These are phyloP conservation scores for Hartigia nigra DNA, from an alignment of 2,888 invertebrate species.

Conservation along the genomic window DNA sequence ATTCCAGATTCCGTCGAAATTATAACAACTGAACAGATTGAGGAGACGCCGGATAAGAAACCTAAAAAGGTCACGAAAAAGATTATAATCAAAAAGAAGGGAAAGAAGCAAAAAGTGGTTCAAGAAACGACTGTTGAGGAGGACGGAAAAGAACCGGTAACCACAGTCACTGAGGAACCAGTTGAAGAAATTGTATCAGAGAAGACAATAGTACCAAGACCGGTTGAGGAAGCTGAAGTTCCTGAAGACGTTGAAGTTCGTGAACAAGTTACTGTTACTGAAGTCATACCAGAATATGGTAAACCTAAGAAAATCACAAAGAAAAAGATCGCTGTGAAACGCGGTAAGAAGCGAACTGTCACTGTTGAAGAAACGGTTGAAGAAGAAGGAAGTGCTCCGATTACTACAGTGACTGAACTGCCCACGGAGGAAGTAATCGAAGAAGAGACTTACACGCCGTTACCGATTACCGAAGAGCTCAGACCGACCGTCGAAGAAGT, in stretches of 20 bases:
- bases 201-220: constrained; percentile 27
- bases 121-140: constrained; percentile 53
- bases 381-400: constrained; percentile 19
- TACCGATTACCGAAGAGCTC: constrained; percentile 40
- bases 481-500: constrained; percentile 50
- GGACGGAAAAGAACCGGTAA: constrained; percentile 44
- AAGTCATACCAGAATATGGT: constrained; percentile 38
- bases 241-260: constrained; percentile 35
- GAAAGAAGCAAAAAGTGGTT: constrained; percentile 51
- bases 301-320: constrained; percentile 30
- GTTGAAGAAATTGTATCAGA: constrained; percentile 37
- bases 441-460: constrained; percentile 51
- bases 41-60: constrained; percentile 38
- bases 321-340: constrained; percentile 41
- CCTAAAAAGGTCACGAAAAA: constrained; percentile 46
- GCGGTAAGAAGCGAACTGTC: constrained; percentile 38
- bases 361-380: constrained; percentile 11
- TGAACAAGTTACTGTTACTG: constrained; percentile 35
- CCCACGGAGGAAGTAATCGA: constrained; percentile 13
- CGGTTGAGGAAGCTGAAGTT: constrained; percentile 35
- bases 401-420: constrained; percentile 13
- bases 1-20: constrained; percentile 15
- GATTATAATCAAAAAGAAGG: constrained; percentile 52
- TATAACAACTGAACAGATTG: constrained; percentile 30
- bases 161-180: constrained; percentile 36